phyloP scores from a whole-genome alignment of 2,113 vertebrate genomes.

The Lates calcarifer region DNA sequence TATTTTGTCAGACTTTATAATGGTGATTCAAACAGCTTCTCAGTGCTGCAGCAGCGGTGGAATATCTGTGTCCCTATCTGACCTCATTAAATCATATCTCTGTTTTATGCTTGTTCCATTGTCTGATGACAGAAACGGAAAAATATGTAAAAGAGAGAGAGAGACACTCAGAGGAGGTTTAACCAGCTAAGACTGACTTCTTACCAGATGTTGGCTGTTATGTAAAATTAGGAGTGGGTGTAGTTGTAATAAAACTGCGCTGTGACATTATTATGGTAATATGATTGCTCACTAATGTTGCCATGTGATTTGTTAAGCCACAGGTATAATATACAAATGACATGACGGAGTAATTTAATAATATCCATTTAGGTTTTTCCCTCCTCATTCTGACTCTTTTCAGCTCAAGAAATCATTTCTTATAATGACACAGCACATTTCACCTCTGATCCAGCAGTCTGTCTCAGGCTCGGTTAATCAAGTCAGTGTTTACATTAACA shows the following conservation, averaged over 20 bases:
- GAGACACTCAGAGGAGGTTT: background rate
- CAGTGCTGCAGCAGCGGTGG: too few species aligned
- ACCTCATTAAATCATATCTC: too few species aligned
- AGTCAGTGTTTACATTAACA: slow-evolving; percentile 42
- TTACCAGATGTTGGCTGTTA: background rate
- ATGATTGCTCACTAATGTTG: too few species aligned
- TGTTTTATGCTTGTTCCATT: too few species aligned
- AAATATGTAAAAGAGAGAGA: too few species aligned
- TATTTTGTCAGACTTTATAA: too few species aligned
- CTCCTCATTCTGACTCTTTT: background rate
- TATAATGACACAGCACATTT: slow-evolving; percentile 32
- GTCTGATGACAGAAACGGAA: too few species aligned
- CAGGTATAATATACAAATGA: too few species aligned
- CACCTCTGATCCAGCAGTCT: background rate
- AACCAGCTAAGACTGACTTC: background rate
- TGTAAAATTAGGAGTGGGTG: background rate
- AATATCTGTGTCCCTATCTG: too few species aligned
- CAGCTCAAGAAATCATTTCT: background rate
- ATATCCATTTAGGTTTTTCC: background rate
- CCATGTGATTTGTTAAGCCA: too few species aligned
- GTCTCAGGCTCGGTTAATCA: slow-evolving; percentile 38
- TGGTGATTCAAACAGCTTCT: too few species aligned
- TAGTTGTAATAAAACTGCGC: background rate
- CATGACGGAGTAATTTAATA: too few species aligned
- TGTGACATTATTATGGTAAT: background rate